Evolutionary conservation across 2,888 invertebrate genomes (phyloP), one percentile per base, ranked within the genome.

Genomic region (Pyrochroa serraticornis): DNA sequence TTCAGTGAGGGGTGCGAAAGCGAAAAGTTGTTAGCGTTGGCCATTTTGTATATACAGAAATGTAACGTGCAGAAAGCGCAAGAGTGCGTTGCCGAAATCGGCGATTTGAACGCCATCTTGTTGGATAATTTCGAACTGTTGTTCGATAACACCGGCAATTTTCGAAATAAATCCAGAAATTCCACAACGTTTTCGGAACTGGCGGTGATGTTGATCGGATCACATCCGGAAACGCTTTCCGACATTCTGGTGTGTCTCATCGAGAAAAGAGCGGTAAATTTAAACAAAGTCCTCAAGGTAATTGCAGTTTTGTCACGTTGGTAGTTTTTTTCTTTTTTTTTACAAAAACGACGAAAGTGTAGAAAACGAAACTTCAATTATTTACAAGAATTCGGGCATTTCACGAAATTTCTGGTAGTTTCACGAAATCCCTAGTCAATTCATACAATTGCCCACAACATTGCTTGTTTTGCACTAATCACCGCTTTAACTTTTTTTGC

Each of bases 101-200:
- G 76, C 5, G 76, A 78, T 53, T 72, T 85, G 2, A 68, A 75
- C 1, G 70, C 74, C 0, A 73, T 82, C 12, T 67, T 84, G 6
- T 58, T 79, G 6, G 77, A 80, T 30, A 80, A 84, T 67, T 82
- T 82, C 75, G 79, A 82, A 33, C 69, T 85, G 3, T 71, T 85
- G 1, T 82, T 85, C 51, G 84, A 84, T 54, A 79, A 77, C 32
- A 78, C 78, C 0, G 75, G 73, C 30, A 73, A 76, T 39, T 69
- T 51, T 13, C 71, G 70, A 48, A 67, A 64, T 22, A 73, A 77
- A 51, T 75, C 74, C 1, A 80, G 76, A 60, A 75, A 75, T 12
- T 72, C 79, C 0, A 73, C 79, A 0, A 81, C 82, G 0, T 84
- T 85, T 64, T 84, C 85, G 0, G 85, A 86, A 63, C 77, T 85